These are phyloP conservation scores for Hydropotes inermis DNA, from an alignment of 2,113 vertebrate genomes.

Conservation along the genomic window DNA sequence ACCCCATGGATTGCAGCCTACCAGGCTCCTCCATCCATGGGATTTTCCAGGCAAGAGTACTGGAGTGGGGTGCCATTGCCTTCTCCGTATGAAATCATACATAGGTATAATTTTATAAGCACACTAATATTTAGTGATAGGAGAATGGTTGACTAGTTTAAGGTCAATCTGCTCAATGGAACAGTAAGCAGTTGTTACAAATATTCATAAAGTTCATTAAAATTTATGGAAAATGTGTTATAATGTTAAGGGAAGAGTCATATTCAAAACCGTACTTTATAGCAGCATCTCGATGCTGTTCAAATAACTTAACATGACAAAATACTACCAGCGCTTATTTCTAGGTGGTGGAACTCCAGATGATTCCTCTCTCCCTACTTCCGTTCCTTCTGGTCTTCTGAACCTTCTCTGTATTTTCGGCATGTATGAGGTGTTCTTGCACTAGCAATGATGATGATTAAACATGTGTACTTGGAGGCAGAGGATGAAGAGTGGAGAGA, in stretches of 20 bases:
- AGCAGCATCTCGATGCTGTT: background rate
- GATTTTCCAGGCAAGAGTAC: too few relatives aligned
- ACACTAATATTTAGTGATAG: background rate
- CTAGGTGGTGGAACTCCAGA: background rate
- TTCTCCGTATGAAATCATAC: background rate
- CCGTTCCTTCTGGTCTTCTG: background rate
- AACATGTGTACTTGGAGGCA: background rate
- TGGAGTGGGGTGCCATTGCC: too few relatives aligned
- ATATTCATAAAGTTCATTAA: background rate
- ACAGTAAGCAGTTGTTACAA: background rate
- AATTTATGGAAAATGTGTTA: background rate
- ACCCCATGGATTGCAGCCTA: too few relatives aligned
- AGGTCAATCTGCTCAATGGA: background rate
- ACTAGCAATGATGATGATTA: background rate
- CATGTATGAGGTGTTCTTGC: background rate
- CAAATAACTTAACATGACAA: background rate
- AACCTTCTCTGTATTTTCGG: constrained; percentile 19
- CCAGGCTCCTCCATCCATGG: too few relatives aligned
- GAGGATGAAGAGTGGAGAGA: background rate
- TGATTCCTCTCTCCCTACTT: background rate
- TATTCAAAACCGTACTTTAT: background rate
- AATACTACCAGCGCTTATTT: background rate
- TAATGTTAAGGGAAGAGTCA: background rate
- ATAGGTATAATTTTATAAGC: background rate
- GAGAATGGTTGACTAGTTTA: background rate